Percentiles rank a stretch among this genome's conserved stretches.
Evolutionary conservation across 1,140 invertebrate genomes (phyloP).

Genomic region (Macrobrachium nipponense): DNA sequence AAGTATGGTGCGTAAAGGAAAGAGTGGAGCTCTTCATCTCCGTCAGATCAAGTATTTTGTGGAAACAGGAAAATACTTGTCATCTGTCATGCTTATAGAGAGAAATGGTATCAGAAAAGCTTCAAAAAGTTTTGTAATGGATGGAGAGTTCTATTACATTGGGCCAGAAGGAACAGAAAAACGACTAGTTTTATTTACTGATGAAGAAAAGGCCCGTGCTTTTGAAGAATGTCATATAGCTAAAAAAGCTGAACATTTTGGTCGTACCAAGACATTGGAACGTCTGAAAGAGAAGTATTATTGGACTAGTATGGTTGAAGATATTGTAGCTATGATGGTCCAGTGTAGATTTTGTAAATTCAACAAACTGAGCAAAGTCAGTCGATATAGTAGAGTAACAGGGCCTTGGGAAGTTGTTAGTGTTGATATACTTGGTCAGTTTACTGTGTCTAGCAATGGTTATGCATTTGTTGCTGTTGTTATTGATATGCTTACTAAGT

Average conservation of each 20-base stretch:
- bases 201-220: conserved; percentile 46
- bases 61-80: conserved; percentile 41
- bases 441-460: conserved; percentile 26
- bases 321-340: conserved; percentile 51
- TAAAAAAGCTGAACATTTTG: conserved; percentile 43
- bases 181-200: conserved; percentile 36
- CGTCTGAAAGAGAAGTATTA: conserved; percentile 48
- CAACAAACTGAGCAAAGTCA: conserved; percentile 40
- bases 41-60: conserved; percentile 38
- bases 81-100: conserved; percentile 40
- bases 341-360: conserved; percentile 46
- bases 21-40: conserved; percentile 35
- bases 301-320: conserved; percentile 53
- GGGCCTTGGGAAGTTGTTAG: conserved; percentile 53
- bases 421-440: conserved; percentile 50
- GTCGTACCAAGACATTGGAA: conserved; percentile 44
- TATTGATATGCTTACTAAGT: conserved; percentile 53
- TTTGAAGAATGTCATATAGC: conserved; percentile 47
- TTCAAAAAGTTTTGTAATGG: conserved; percentile 33
- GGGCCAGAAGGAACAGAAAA: conserved; percentile 34
- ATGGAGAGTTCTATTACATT: conserved; percentile 41
- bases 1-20: conserved; percentile 44
- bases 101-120: conserved; percentile 46
- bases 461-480: conserved; percentile 40
- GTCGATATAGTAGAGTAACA: conserved; percentile 37